Conservation (phyloP, 2,888 invertebrate genomes). For the Acronicta psi region DNA sequence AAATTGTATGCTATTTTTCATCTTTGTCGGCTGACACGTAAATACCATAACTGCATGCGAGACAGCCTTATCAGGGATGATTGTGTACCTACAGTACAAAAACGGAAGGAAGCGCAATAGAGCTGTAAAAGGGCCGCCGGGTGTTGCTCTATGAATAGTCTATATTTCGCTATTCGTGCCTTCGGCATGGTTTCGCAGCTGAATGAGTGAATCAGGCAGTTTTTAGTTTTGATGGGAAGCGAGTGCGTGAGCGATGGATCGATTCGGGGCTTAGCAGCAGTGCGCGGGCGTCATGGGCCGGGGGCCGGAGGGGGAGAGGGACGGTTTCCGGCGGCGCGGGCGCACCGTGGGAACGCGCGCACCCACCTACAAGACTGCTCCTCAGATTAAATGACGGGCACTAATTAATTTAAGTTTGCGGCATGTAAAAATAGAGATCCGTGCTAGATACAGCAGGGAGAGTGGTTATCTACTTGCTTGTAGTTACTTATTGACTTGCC, state of each 20-base stretch:
- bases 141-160: conserved; percentile 73
- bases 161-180: conserved; percentile 83
- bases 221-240: conserved; percentile 74
- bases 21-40: conserved; percentile 28
- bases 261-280: conserved; percentile 79
- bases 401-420: conserved; percentile 85
- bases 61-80: conserved; percentile 46
- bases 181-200: conserved; percentile 77
- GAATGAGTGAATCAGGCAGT: conserved; percentile 70
- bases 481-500: conserved; percentile 45
- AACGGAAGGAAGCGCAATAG: conserved; percentile 81
- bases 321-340: conserved; percentile 83
- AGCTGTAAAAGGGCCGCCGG: conserved; percentile 72
- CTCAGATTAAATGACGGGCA: conserved; percentile 84
- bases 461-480: conserved; percentile 48
- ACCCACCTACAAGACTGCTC: conserved; percentile 81
- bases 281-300: conserved; percentile 67
- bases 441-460: conserved; percentile 61
- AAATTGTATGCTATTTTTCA: conserved; percentile 30
- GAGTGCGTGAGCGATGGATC: conserved; percentile 82
- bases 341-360: conserved; percentile 86
- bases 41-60: conserved; percentile 46
- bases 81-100: conserved; percentile 48
- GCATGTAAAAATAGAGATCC: conserved; percentile 76
- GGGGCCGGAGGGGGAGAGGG: conserved; percentile 63